Evolutionary conservation across 2,113 vertebrate species (phyloP), one percentile per base, ranked within the genome.

Genomic region (Myotis yumanensis): DNA sequence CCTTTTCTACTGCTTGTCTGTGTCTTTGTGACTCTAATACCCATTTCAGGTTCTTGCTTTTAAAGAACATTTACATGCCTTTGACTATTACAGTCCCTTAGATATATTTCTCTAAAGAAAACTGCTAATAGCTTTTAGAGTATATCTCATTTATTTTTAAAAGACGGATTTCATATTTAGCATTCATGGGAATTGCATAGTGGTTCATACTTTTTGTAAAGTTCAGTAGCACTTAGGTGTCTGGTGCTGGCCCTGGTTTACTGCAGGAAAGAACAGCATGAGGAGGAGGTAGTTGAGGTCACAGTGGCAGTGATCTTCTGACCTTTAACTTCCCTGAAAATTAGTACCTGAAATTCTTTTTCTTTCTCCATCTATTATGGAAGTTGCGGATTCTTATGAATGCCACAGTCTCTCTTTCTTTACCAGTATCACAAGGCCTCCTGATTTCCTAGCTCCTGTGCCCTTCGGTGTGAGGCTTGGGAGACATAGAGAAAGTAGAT

Each of bases 41-140:
- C 54, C 35, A 25, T 62, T 90, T 89, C 25, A 48, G 91, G 48
- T 75, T 83, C 57, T 84, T 85, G 73, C 76, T 95, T 95, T 94
- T 54, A 82, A 72, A 92, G 66, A 92, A 54, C 4, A 54, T 68
- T 73, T 82, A 28, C 2, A n/a, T 88, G 12, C 18, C 7, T 92
- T 93, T 92, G 68, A 72, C n/a, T 69, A 51, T 16, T 35, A 20
- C 16, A 43, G 43, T 66, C 20, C 83, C 82, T 75, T 87, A 59
- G 3, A 22, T 79, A 32, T 11, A 62, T 30, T 76, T 77, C 30
- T 62, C 32, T 96, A 10, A 75, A 90, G 22, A 89, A 25, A 52
- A 35, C 40, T 40, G 20, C 32, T 71, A 57, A 83, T 76, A 66
- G 18, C 57, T 87, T 94, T 87, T 28, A 87, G 8, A 18, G 3